Percentiles rank a stretch among this genome's conserved stretches.
These are phyloP conservation scores for Xiphydria camelus DNA, from an alignment of 2,888 invertebrate genomes.

Conservation along the genomic window DNA sequence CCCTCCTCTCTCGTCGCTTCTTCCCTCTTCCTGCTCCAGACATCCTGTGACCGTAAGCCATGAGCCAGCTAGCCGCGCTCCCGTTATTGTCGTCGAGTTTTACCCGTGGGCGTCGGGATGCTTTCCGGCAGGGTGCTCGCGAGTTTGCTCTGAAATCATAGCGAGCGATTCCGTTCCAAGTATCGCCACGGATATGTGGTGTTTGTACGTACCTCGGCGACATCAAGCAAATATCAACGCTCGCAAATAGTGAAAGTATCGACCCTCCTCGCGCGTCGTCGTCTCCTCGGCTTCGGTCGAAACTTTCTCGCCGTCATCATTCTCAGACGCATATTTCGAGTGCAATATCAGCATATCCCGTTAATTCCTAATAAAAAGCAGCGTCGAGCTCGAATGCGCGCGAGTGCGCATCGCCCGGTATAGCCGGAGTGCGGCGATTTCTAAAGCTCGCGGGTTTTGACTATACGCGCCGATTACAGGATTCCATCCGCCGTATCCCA, in stretches of 20 bases:
- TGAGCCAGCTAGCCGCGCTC: slow-evolving; percentile 1
- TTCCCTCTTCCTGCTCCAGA: not conserved
- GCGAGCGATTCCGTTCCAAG: slow-evolving; percentile 12
- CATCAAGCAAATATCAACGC: slow-evolving; percentile 19
- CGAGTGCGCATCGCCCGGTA: too few species aligned
- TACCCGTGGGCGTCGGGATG: slow-evolving; percentile 13
- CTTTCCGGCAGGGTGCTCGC: slow-evolving; percentile 15
- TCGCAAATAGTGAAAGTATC: slow-evolving; percentile 19
- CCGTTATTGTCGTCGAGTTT: slow-evolving; percentile 10
- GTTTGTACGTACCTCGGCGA: slow-evolving; percentile 21
- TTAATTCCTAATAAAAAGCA: slow-evolving; percentile 20
- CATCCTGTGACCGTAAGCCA: slow-evolving; percentile 2
- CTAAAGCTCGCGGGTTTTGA: too few species aligned
- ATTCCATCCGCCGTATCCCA: too few species aligned
- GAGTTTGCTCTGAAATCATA: slow-evolving; percentile 12
- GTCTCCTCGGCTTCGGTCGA: too few species aligned
- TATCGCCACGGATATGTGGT: slow-evolving; percentile 13
- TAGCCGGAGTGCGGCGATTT: too few species aligned
- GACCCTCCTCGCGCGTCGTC: too few species aligned
- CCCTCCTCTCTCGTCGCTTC: not conserved
- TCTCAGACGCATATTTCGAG: slow-evolving; percentile 7
- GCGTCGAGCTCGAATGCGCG: too few species aligned
- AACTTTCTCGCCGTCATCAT: slow-evolving; percentile 9
- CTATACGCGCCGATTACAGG: too few species aligned
- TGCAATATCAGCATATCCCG: slow-evolving; percentile 14